Evolutionary conservation across 2,888 invertebrate species (phyloP), one percentile per base, ranked within the genome.

Genomic region (Pogonocherus hispidulus): DNA sequence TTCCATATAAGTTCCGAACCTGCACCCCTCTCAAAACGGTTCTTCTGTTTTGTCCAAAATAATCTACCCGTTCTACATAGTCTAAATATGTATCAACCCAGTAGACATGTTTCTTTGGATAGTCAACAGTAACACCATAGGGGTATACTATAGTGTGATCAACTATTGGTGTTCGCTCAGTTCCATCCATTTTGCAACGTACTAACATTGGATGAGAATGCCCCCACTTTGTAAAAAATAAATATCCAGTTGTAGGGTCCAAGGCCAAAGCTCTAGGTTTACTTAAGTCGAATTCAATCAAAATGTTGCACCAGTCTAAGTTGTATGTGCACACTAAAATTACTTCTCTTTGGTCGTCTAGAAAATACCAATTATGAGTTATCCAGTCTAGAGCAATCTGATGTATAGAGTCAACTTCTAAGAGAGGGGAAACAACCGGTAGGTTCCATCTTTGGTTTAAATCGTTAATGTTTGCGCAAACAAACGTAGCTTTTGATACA

Each of bases 381-480:
- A 95, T 86, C 96, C 96, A 97, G 86, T 97, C 96, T 73, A 92
- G 84, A 4, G 92, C 91, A 79, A 96, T 87, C 82, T 93, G 92
- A 73, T 90, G 91, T 72, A 95, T 91, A 73, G 90, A 88, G 81
- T 90, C 88, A 3, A 76, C 85, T 76, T 90, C 89, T 5, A 91
- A 88, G 81, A 92, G 91, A 71, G 91, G 87, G 9, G 88, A 85
- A 41, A 91, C 91, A 69, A 88, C 80, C 56, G 89, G 89, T 79
- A 91, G 84, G 63, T 85, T 84, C 89, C 90, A 90, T 73, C 87
- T 87, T 62, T 86, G 84, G 56, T 87, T 84, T 78, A 93, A 86
- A 84, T 93, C 88, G 79, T 91, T 91, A 56, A 91, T 89, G 76
- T 87, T 87, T 72, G 90, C 91, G 84, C 94, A 94, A 78, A 90